Evolutionary conservation across 2,113 vertebrate species (phyloP).

Genomic region (Takifugu bimaculatus): DNA sequence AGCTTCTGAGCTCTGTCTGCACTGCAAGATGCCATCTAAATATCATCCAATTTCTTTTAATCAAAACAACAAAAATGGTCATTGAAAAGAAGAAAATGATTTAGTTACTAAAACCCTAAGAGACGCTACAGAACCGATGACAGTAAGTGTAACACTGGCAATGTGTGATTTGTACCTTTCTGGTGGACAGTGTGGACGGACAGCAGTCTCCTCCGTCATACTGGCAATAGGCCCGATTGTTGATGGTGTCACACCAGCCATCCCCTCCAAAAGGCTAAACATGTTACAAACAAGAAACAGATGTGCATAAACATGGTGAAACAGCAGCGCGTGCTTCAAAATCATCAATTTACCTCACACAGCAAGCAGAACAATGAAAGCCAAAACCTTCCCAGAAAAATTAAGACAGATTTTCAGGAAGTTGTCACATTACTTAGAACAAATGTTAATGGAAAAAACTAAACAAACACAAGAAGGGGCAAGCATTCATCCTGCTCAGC

Average conservation of each 20-base stretch:
- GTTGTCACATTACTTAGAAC: background rate
- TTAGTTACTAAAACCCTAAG: slow-evolving; percentile 5
- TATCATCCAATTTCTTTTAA: background rate
- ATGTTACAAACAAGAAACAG: slow-evolving; percentile 41
- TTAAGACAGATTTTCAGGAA: slow-evolving; percentile 16
- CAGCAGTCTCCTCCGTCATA: slow-evolving; percentile 98
- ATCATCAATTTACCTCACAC: slow-evolving; percentile 11
- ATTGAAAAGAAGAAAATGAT: too few relatives aligned
- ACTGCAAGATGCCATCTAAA: slow-evolving; percentile 18
- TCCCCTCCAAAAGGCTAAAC: slow-evolving; percentile 92
- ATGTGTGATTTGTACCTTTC: slow-evolving; percentile 78
- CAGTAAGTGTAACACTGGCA: slow-evolving; percentile 4
- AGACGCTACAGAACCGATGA: too few relatives aligned
- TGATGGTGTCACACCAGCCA: slow-evolving; percentile 97
- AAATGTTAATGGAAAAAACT: too few relatives aligned
- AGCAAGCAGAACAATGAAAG: background rate
- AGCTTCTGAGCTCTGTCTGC: slow-evolving; percentile 23
- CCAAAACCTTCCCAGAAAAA: slow-evolving; percentile 8
- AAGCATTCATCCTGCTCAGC: too few relatives aligned
- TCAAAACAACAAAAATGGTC: too few relatives aligned
- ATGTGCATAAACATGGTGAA: background rate
- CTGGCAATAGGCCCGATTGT: slow-evolving; percentile 94
- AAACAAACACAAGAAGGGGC: too few relatives aligned
- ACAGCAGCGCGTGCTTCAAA: slow-evolving; percentile 16
- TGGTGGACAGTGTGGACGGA: slow-evolving; percentile 91